Evolutionary conservation across 2,113 vertebrate genomes (phyloP).

Genomic region (Corvus moneduloides): DNA sequence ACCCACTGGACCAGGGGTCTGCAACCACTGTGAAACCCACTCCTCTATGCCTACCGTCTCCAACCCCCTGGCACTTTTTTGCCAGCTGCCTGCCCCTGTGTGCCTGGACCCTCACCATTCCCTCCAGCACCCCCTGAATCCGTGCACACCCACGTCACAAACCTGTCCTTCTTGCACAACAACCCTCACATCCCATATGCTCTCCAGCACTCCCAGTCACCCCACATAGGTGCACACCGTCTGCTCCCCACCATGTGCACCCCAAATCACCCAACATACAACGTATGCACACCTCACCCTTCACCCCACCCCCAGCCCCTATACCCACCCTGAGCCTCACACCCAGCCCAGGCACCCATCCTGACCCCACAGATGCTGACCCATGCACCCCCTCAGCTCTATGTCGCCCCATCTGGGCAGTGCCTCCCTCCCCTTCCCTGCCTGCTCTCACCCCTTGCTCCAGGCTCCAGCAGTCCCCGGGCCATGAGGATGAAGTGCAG

Average conservation of each 20-base stretch:
- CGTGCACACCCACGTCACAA: neutral
- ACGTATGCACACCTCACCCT: neutral
- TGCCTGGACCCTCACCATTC: neutral
- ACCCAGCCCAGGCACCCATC: neutral
- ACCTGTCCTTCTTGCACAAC: neutral
- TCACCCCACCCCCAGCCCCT: rapidly evolving
- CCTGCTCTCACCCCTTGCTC: slow-evolving; percentile 56
- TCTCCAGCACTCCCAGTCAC: rapidly evolving
- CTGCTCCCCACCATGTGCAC: rapidly evolving
- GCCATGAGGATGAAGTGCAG: slow-evolving; percentile 94
- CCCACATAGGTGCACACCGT: neutral
- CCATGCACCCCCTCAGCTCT: neutral
- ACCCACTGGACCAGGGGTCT: neutral
- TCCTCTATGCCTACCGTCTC: neutral
- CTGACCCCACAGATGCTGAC: neutral
- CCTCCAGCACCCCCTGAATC: neutral
- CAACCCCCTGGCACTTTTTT: neutral
- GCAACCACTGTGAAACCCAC: neutral
- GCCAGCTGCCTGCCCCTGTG: neutral
- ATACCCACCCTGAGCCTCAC: neutral
- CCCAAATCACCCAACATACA: neutral
- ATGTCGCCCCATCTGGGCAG: rapidly evolving
- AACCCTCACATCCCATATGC: rapidly evolving
- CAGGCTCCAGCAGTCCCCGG: slow-evolving; percentile 81
- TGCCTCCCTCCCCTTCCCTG: neutral